These are phyloP conservation scores for Itoplectis maculator DNA, from an alignment of 2,888 invertebrate genomes.

Conservation along the genomic window DNA sequence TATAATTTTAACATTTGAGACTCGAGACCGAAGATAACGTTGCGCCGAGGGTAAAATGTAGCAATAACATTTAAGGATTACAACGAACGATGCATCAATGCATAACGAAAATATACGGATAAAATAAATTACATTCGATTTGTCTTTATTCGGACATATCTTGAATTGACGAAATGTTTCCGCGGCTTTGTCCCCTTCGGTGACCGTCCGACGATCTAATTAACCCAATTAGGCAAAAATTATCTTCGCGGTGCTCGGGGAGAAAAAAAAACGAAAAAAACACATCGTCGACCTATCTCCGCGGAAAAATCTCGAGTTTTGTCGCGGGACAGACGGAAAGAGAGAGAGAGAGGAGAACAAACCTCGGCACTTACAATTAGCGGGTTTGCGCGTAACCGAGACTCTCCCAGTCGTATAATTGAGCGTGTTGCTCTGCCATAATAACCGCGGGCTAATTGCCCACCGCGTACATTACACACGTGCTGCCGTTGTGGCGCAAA, in stretches of 20 bases:
- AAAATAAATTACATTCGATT: too few species aligned
- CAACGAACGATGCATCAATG: too few species aligned
- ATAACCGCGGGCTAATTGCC: constrained; percentile 43
- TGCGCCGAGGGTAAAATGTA: not conserved
- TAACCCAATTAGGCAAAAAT: constrained; percentile 10
- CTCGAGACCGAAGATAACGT: not conserved
- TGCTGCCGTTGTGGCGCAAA: too few species aligned
- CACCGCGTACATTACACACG: not conserved
- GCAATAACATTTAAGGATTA: too few species aligned
- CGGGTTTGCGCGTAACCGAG: constrained; percentile 24
- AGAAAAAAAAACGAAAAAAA: not conserved
- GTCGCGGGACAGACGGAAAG: not conserved
- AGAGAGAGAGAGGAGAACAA: not conserved
- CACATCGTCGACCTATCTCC: constrained; percentile 2
- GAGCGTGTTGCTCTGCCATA: constrained; percentile 16
- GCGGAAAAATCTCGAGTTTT: constrained; percentile 1
- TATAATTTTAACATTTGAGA: constrained; percentile 19
- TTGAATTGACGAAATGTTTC: too few species aligned
- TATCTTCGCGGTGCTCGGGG: not conserved
- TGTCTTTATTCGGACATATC: too few species aligned
- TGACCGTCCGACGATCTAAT: not conserved
- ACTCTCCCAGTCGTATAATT: constrained; percentile 40
- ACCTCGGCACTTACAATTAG: constrained; percentile 22
- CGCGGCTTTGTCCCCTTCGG: too few species aligned
- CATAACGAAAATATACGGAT: too few species aligned